phyloP scores from a whole-genome alignment of 92 coral and sea anemone genomes.

The Umimayanthus kanabou region DNA sequence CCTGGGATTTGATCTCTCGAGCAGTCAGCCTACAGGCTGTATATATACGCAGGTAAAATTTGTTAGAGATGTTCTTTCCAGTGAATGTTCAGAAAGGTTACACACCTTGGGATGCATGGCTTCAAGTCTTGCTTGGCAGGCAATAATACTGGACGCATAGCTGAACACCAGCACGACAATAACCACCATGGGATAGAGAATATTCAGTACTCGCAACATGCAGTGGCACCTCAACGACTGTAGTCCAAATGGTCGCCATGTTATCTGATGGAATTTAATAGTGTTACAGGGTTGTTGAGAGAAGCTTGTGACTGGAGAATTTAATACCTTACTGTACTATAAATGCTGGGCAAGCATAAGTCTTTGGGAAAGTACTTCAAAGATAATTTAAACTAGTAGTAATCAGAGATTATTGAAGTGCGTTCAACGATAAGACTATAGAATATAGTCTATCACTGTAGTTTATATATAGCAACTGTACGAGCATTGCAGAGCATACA shows the following conservation, averaged over 20 bases:
- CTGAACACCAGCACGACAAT: constrained; percentile 80
- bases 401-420: too few species aligned
- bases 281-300: not conserved
- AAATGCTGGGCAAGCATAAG: not conserved
- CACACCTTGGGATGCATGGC: constrained; percentile 49
- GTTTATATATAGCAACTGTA: too few species aligned
- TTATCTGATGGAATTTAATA: constrained; percentile 60
- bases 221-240: constrained; percentile 55
- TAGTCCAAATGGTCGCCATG: constrained; percentile 95
- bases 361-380: not conserved
- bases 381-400: too few species aligned
- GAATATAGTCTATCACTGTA: too few species aligned
- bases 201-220: constrained; percentile 59
- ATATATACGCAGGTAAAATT: too few species aligned
- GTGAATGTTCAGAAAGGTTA: not conserved
- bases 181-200: constrained; percentile 73
- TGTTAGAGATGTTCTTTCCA: too few species aligned
- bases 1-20: not conserved
- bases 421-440: too few species aligned
- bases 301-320: not conserved
- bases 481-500: too few species aligned
- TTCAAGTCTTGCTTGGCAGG: constrained; percentile 85
- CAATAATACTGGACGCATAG: constrained; percentile 85
- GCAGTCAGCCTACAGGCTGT: too few species aligned
- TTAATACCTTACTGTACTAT: not conserved